Evolutionary conservation across 2,113 vertebrate genomes (phyloP), one percentile per base, ranked within the genome.

Genomic region (Sinocyclocheilus anophthalmus): DNA sequence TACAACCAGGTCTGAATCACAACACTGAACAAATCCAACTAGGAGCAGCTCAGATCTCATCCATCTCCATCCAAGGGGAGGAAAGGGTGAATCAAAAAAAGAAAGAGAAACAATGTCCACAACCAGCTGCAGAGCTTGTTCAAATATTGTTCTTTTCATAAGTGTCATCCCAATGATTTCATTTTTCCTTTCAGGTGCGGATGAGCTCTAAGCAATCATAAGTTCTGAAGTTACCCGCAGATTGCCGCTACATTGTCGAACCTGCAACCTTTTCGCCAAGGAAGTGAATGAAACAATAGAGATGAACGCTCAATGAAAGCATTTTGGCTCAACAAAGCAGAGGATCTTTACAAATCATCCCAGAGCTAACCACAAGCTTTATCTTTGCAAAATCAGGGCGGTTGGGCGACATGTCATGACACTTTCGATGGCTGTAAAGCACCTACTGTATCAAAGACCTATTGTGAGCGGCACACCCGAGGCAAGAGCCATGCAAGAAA

Each of bases 331-430:
- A 26, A 81, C 57, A 81, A 80, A 63, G 75, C 24, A 61, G 22
- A 7, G 5, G 30, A 61, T 59, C 77, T 61, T 61, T 61, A 61
- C 13, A 69, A 69, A 69, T 69, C 80, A 18, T 69, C 33, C 24
- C 80, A 53, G 16, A 69, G 53, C 45, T 1, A 82, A 69, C 80
- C 80, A 69, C 80, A 82, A 26, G 59, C 59, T 81, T 45, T 26
- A 65, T 39, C 39, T 63, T 16, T 20, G 39, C 5, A 50, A 22
- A 48, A 82, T 82, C 80, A 75, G 8, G 24, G 70, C 10, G 39
- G 63, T 61, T 87, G 20, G 61, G 16, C 37, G 18, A 55, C 80
- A 75, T 79, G 84, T 86, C 72, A 39, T 24, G 87, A 82, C 48
- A 76, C 55, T 42, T 76, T 65, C 39, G 16, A 80, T 33, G 77